Base-by-base conservation (phyloP, 2,888 invertebrate species). In the Drosophila vallismaia region DNA sequence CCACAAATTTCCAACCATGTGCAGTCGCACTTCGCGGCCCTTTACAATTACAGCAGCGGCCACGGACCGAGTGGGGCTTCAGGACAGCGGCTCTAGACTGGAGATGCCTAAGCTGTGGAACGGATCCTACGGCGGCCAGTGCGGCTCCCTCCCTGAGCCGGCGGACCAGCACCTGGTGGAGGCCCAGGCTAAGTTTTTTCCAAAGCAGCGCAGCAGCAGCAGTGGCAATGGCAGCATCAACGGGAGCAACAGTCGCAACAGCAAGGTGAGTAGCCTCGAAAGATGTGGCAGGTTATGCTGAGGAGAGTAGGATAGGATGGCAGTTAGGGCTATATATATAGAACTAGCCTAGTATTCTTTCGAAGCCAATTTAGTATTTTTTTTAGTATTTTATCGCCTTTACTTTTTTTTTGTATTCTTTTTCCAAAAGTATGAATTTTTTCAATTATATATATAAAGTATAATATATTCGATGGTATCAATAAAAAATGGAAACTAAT, bases 81-180 rank as follows among this genome's bases (percentile, higher is more conserved):
- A 42, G 40, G 19, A 29, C 1, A 57, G 14, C 44, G 44, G 44
- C 4, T 3, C 54, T n/a, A 42, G 19, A 9, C 12, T 14, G 40
- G 70, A 75, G 42, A 91, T 91, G 91, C 89, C 91, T 52, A 89
- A 88, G 60, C 66, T 84, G 7, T 82, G 81, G 74, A 82, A 82
- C 40, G 58, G 50, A 5, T 68, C 74, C 4, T 72, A 77, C 36
- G 75, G 77, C 52, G 64, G 70, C 14, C 77, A 60, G 44, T 79
- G 79, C 44, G 59, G 62, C 1, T 55, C 62, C 70, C 79, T 75
- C 0, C 48, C 69, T 1, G 19, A 19, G 2, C 76, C 87, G 3
- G 86, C 89, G 4, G 91, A 91, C 74, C 44, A 44, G 1, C 44
- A 44, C 24, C 71, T 83, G n/a, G 80, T 89, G 52, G 90, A 89